Evolutionary conservation across 1,140 invertebrate species (phyloP).

Genomic region (Caenorhabditis briggsae): DNA sequence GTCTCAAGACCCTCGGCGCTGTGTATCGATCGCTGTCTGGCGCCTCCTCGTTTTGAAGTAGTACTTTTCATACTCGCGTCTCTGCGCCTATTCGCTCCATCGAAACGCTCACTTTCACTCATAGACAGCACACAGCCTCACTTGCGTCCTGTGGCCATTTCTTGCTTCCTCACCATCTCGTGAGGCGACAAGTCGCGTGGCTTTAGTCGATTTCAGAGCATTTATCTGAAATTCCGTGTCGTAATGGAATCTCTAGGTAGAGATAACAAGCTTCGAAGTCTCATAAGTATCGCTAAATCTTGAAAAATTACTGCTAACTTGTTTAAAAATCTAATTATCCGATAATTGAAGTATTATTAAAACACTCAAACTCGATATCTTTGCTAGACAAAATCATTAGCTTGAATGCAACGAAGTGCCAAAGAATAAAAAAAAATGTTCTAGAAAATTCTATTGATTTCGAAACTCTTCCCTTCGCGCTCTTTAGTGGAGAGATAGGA

Average conservation of each 20-base stretch:
- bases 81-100: neutral
- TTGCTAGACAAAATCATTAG: too few relatives aligned
- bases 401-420: too few relatives aligned
- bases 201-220: conserved; percentile 47
- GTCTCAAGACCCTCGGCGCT: conserved; percentile 38
- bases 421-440: neutral
- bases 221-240: conserved; percentile 13
- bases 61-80: neutral
- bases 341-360: too few relatives aligned
- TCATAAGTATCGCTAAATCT: too few relatives aligned
- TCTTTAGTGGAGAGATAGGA: too few relatives aligned
- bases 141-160: conserved; percentile 44
- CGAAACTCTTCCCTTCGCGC: neutral
- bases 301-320: too few relatives aligned
- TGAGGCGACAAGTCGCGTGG: conserved; percentile 51
- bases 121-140: conserved; percentile 39
- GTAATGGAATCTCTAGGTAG: too few relatives aligned
- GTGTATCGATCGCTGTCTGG: conserved; percentile 32
- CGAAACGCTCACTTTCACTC: conserved; percentile 29
- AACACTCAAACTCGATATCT: too few relatives aligned
- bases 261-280: too few relatives aligned
- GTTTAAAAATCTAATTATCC: too few relatives aligned
- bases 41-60: neutral
- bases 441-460: conserved; percentile 3
- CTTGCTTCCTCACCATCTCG: conserved; percentile 50